A percentile compares a stretch with the other conserved stretches of the same genome.
These are phyloP conservation scores for Dioctria rufipes DNA, from an alignment of 2,888 invertebrate species.

Conservation along the genomic window DNA sequence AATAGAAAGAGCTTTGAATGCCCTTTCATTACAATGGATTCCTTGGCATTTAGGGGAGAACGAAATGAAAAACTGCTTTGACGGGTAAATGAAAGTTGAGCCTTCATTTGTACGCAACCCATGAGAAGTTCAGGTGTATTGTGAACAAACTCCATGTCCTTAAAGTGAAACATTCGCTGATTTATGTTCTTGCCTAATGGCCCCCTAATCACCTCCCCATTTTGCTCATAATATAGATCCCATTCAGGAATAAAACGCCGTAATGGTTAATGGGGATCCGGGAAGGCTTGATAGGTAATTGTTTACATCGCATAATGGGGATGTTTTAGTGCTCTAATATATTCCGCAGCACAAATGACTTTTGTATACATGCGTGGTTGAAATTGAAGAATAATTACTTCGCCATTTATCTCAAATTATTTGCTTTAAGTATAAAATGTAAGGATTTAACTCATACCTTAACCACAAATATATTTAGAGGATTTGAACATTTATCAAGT, in stretches of 20 bases:
- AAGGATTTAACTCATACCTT: too few relatives aligned
- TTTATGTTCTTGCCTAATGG: conserved; percentile 49
- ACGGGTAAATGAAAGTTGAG: conserved; percentile 48
- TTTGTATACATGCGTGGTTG: neutral
- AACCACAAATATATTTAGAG: too few relatives aligned
- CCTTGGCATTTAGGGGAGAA: conserved; percentile 41
- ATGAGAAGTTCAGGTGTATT: conserved; percentile 45
- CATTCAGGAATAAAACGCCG: conserved; percentile 50
- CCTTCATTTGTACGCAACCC: conserved; percentile 48
- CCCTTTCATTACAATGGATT: conserved; percentile 40
- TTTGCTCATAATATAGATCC: conserved; percentile 46
- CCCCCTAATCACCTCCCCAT: conserved; percentile 49
- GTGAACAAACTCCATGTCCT: conserved; percentile 31
- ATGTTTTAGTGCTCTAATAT: conserved; percentile 16
- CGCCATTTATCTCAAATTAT: neutral
- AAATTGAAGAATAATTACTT: conserved; percentile 1
- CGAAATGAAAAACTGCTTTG: conserved; percentile 30
- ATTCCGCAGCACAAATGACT: neutral
- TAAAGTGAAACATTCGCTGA: conserved; percentile 45
- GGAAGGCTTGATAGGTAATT: conserved; percentile 49
- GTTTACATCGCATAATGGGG: conserved; percentile 44
- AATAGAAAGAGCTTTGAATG: conserved; percentile 37
- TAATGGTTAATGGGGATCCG: conserved; percentile 46
- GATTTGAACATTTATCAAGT: too few relatives aligned
- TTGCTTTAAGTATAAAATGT: too few relatives aligned